A percentile compares a stretch with the other conserved stretches of the same genome.
Evolutionary conservation across 1,140 invertebrate species (phyloP).

Genomic region (Apis laboriosa): DNA sequence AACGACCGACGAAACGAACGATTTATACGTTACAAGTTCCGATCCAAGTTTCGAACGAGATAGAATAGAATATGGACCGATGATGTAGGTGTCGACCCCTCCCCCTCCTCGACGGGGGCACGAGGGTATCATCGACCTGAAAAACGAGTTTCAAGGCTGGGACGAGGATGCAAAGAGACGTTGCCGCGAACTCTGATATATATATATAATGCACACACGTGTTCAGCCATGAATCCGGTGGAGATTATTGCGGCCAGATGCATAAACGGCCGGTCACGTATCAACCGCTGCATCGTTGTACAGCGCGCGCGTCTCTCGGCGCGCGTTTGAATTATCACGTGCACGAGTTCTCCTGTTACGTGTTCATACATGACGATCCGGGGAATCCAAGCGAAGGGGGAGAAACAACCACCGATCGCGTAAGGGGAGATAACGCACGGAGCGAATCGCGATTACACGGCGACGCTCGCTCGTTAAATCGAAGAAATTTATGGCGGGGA

Average conservation of each 20-base stretch:
- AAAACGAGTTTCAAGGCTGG: constrained; percentile 39
- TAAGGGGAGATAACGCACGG: background rate
- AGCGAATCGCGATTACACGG: background rate
- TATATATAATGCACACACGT: background rate
- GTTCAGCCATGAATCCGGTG: background rate
- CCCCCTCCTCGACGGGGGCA: background rate
- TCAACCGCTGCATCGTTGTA: constrained; percentile 9
- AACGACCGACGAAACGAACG: background rate
- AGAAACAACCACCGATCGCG: background rate
- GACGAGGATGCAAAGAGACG: constrained; percentile 18
- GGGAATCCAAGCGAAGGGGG: background rate
- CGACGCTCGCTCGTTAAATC: background rate
- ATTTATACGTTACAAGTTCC: background rate
- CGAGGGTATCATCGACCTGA: constrained; percentile 7
- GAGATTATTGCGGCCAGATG: constrained; percentile 26
- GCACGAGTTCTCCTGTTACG: constrained; percentile 19
- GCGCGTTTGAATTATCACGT: constrained; percentile 10
- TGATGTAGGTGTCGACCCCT: no score
- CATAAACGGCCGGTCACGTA: background rate
- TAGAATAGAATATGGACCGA: no score
- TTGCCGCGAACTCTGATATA: constrained; percentile 16
- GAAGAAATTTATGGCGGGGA: background rate
- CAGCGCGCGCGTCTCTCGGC: no score
- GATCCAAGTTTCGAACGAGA: background rate
- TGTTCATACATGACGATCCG: background rate